Conservation (phyloP, 2,797 vertebrate species). For the Premnoplex brunnescens region DNA sequence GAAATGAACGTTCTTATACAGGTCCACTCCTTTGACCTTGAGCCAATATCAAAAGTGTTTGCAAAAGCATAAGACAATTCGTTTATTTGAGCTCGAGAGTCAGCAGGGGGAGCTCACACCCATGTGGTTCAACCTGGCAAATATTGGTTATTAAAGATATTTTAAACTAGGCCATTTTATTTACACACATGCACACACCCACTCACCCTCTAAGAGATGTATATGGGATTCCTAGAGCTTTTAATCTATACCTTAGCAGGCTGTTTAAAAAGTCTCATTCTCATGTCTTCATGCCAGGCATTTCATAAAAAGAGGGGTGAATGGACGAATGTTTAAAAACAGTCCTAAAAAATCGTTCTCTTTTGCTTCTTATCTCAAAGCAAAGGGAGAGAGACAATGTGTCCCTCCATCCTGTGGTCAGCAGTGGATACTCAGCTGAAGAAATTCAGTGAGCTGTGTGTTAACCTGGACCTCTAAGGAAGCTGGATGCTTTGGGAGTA, state of each 20-base stretch:
- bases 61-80: neutral
- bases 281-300: neutral
- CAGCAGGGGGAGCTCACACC: constrained; percentile 59
- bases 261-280: neutral
- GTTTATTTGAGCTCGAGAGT: neutral
- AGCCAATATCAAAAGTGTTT: constrained; percentile 41
- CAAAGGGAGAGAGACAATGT: accelerated
- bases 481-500: neutral
- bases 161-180: constrained; percentile 52
- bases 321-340: neutral
- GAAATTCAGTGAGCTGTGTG: neutral
- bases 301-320: neutral
- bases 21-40: constrained; percentile 58
- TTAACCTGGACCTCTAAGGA: neutral
- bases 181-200: neutral
- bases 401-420: neutral
- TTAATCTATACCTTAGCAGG: neutral
- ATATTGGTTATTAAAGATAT: neutral
- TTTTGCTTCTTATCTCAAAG: neutral
- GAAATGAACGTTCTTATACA: neutral
- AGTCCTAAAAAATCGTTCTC: neutral
- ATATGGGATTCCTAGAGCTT: neutral
- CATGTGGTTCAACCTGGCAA: neutral
- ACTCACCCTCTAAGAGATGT: neutral
- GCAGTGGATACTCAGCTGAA: neutral